Evolutionary conservation across 1,140 invertebrate species (phyloP).

Genomic region (Cydia fagiglandana): DNA sequence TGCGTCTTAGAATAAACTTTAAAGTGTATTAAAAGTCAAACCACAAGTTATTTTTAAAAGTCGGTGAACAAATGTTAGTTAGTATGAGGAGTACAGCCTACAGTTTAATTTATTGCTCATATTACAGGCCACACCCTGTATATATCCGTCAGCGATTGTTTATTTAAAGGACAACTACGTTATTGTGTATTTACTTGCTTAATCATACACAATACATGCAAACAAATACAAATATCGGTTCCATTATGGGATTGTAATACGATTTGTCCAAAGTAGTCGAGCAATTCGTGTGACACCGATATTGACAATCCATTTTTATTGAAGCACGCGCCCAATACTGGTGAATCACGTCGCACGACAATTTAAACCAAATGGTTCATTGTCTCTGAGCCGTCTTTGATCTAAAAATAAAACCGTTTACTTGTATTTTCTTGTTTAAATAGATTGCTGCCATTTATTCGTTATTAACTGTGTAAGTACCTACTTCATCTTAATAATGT

Average conservation of each 20-base stretch:
- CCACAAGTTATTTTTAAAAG: no score
- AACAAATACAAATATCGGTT: no score
- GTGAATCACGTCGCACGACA: conserved; percentile 5
- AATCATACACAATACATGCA: no score
- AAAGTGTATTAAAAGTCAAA: no score
- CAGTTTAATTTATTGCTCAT: no score
- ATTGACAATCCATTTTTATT: conserved; percentile 5
- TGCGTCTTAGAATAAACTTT: no score
- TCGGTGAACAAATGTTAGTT: no score
- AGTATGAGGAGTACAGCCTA: no score
- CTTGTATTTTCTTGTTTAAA: conserved; percentile 10
- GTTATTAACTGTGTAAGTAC: neutral
- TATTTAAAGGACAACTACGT: no score
- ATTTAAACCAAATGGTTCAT: conserved; percentile 14
- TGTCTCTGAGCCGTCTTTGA: conserved; percentile 2
- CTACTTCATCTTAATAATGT: neutral
- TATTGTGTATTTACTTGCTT: no score
- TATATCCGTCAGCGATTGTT: no score
- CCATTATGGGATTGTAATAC: neutral
- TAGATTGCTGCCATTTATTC: neutral
- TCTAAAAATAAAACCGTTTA: conserved; percentile 15
- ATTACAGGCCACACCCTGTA: no score
- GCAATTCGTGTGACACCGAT: neutral
- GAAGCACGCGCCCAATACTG: neutral
- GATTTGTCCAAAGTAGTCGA: neutral